Base-by-base conservation (phyloP, 2,888 invertebrate genomes). In the Aphodius granarius region DNA sequence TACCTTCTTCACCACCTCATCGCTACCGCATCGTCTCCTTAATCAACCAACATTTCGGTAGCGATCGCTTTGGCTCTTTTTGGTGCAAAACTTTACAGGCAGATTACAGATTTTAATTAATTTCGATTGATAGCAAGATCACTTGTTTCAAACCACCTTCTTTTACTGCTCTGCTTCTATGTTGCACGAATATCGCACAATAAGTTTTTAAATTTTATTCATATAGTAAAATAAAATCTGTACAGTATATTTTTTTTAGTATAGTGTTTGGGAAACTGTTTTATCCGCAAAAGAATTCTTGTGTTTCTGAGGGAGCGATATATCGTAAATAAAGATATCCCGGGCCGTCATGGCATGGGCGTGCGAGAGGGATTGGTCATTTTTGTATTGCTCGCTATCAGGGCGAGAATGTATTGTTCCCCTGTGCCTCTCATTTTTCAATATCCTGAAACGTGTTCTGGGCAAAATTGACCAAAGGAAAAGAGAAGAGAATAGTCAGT, bases 401-500 rank as follows among this genome's bases (percentile, higher is more conserved):
- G 77, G 77, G 77, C 75, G 80, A 83, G 81, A 84, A 85, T 85
- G 84, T 83, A 85, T 85, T 83, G 84, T 78, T 84, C 85, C 85
- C 85, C 81, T 78, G 85, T 81, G 85, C 83, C 84, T 79, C 82
- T 86, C 85, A 86, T 86, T 85, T 86, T 86, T 86, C 86, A 85
- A 85, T 85, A 85, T 85, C 84, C 84, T 84, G 84, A 85, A 85
- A 85, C 83, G 86, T 83, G 83, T 80, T 81, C 82, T 83, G 83
- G 84, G 84, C 83, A 82, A 85, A 85, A 85, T 85, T 85, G 85
- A 84, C 84, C 84, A 82, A 81, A 82, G 43, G 43, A 81, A 81
- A 43, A 43, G 43, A 43, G 43, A 43, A 43, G 43, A 1, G 3
- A 43, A 43, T 81, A n/a, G n/a, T n/a, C n/a, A n/a, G 81, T 43